Conservation (phyloP, 2,113 vertebrate genomes). For the Apaloderma vittatum region DNA sequence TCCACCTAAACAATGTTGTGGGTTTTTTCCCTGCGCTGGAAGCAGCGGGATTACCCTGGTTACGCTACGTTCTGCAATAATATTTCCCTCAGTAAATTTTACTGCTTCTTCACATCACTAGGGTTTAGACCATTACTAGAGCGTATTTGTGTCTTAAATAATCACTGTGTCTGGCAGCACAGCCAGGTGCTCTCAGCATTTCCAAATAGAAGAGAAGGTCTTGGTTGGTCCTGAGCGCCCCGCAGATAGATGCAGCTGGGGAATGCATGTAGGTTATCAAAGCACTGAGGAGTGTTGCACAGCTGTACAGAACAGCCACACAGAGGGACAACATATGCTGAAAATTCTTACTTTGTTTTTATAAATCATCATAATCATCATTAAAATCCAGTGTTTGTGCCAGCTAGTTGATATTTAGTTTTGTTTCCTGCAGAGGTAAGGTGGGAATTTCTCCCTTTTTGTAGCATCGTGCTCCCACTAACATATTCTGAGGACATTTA, state of each 20-base stretch:
- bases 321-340: fast-evolving
- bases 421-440: not conserved
- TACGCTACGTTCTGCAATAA: not conserved
- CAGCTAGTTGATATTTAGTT: not conserved
- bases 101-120: not conserved
- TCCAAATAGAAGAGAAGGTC: not conserved
- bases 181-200: not conserved
- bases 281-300: not conserved
- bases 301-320: not conserved
- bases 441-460: not conserved
- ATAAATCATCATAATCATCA: not conserved
- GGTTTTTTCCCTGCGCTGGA: not conserved
- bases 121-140: not conserved
- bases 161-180: not conserved
- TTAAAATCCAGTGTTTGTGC: not conserved
- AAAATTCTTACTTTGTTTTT: not conserved
- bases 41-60: not conserved
- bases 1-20: not conserved
- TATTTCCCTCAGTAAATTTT: slow-evolving; percentile 7
- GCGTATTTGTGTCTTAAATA: not conserved
- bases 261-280: not conserved
- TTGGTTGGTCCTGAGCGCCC: not conserved
- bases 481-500: not conserved
- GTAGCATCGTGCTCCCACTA: not conserved
- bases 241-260: fast-evolving